These are phyloP conservation scores for Saturnia pavonia DNA, from an alignment of 2,888 invertebrate genomes.

Conservation along the genomic window DNA sequence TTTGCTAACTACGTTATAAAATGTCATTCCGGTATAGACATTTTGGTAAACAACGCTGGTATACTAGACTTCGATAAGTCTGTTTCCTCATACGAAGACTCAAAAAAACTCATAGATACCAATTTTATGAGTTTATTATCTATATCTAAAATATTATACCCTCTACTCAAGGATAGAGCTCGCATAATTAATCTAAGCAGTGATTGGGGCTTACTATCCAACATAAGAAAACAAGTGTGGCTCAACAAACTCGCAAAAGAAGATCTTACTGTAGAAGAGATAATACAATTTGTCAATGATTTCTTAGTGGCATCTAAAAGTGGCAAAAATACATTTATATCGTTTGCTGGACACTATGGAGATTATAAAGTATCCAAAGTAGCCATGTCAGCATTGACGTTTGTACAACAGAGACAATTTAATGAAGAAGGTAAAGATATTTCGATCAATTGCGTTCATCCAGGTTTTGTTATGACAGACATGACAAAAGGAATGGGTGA, in stretches of 20 bases:
- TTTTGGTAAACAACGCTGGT: conserved; percentile 90
- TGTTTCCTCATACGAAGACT: conserved; percentile 85
- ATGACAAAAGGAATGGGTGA: conserved; percentile 79
- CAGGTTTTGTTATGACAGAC: conserved; percentile 76
- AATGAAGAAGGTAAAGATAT: conserved; percentile 74
- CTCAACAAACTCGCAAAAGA: conserved; percentile 69
- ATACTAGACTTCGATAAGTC: conserved; percentile 85
- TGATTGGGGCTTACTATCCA: conserved; percentile 78
- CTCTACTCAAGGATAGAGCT: conserved; percentile 85
- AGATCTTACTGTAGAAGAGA: conserved; percentile 74
- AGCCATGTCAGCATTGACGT: conserved; percentile 72
- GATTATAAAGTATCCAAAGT: conserved; percentile 79
- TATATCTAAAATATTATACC: conserved; percentile 86
- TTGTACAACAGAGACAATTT: conserved; percentile 73
- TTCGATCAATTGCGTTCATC: conserved; percentile 76
- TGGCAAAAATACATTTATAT: conserved; percentile 64
- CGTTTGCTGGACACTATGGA: conserved; percentile 73
- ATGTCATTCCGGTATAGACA: conserved; percentile 86
- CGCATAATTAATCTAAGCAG: conserved; percentile 90
- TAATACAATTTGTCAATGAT: conserved; percentile 78
- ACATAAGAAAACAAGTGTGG: conserved; percentile 73
- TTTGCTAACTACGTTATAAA: conserved; percentile 82
- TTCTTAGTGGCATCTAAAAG: conserved; percentile 81
- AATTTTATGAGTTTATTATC: conserved; percentile 87
- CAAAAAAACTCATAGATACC: conserved; percentile 85